A percentile compares a stretch with the other conserved stretches of the same genome.
These are phyloP conservation scores for Rhingia rostrata DNA, from an alignment of 2,888 invertebrate species.

Conservation along the genomic window DNA sequence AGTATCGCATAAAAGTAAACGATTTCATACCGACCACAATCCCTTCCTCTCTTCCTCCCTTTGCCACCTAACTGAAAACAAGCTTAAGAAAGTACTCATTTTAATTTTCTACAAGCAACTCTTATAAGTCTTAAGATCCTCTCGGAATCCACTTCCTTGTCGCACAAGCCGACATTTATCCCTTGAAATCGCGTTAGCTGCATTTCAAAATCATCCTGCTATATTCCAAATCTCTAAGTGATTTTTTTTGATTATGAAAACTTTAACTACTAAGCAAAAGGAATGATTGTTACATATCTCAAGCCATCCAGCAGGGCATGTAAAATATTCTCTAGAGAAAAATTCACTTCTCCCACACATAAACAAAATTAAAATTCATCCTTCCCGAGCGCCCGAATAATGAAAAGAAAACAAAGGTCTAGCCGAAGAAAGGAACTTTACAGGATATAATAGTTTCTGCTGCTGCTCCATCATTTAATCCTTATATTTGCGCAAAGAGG, in stretches of 20 bases:
- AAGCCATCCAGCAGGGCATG: not conserved
- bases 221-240: not conserved
- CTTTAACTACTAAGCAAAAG: too few relatives aligned
- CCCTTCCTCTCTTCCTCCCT: too few relatives aligned
- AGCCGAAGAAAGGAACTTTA: not conserved
- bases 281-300: not conserved
- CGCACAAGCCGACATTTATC: not conserved
- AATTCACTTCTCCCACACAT: not conserved
- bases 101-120: too few relatives aligned
- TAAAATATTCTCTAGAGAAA: not conserved
- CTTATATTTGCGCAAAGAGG: not conserved
- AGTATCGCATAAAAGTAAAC: too few relatives aligned
- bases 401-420: not conserved
- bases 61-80: too few relatives aligned
- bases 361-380: conserved; percentile 9
- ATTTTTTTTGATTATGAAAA: too few relatives aligned
- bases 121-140: too few relatives aligned
- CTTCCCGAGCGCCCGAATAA: not conserved
- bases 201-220: too few relatives aligned
- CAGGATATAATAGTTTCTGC: not conserved
- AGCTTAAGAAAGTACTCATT: too few relatives aligned
- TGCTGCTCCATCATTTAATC: not conserved
- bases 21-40: too few relatives aligned
- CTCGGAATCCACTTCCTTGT: not conserved
- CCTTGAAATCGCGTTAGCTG: too few relatives aligned